phyloP scores from a whole-genome alignment of 2,797 vertebrate genomes.

The Monodelphis domestica region DNA sequence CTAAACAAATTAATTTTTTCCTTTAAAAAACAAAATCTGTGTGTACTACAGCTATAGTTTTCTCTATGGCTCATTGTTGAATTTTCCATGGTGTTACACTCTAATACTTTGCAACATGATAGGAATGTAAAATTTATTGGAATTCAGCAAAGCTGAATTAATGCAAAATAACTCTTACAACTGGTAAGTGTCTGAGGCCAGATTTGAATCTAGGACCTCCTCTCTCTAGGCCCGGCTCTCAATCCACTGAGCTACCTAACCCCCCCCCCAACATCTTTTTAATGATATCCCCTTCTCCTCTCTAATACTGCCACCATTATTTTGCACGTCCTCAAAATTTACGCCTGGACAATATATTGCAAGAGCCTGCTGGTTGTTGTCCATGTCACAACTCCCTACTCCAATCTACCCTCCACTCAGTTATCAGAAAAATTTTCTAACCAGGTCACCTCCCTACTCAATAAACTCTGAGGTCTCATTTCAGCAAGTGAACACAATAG shows the following conservation, averaged over 20 bases:
- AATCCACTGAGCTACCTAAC: too few species aligned
- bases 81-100: slow-evolving; percentile 27
- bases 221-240: too few species aligned
- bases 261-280: too few species aligned
- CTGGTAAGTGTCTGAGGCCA: too few species aligned
- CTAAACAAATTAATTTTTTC: slow-evolving; percentile 14
- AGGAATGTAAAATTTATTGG: background rate
- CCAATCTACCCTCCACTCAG: background rate
- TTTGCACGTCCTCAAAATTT: background rate
- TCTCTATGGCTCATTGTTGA: background rate
- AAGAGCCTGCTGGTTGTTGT: background rate
- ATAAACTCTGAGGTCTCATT: background rate
- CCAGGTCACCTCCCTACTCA: background rate
- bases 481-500: background rate
- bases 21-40: slow-evolving; percentile 1
- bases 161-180: background rate
- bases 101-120: slow-evolving; percentile 28
- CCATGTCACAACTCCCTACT: background rate
- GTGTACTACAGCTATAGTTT: slow-evolving; percentile 14
- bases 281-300: background rate
- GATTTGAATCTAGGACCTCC: too few species aligned
- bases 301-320: background rate
- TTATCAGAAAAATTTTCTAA: background rate
- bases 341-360: background rate
- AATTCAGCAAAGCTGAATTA: background rate